A percentile compares a stretch with the other conserved stretches of the same genome.
Evolutionary conservation across 2,113 vertebrate species (phyloP).

Genomic region (rabbit (Oryctolagus cuniculus)): mOryCun1.1 NC_091442.1:2287001-2287500

Average conservation of each 20-base stretch:
- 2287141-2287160: fast-evolving
- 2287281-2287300: background rate
- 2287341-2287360: too few species aligned
- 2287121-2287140: fast-evolving
- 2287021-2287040: background rate
- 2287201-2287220: too few species aligned
- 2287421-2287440: fast-evolving
- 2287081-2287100: background rate
- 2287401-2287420: too few species aligned
- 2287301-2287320: too few species aligned
- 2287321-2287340: too few species aligned
- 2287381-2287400: fast-evolving
- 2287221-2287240: too few species aligned
- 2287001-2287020: background rate
- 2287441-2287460: fast-evolving
- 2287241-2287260: too few species aligned
- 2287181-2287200: fast-evolving
- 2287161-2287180: background rate
- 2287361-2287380: too few species aligned
- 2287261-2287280: too few species aligned
- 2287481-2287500: fast-evolving
- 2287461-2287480: background rate
- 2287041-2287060: too few species aligned
- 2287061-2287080: fast-evolving
- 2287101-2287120: too few species aligned